Conservation (phyloP, 2,113 vertebrate genomes). For the Gopherus evgoodei region DNA sequence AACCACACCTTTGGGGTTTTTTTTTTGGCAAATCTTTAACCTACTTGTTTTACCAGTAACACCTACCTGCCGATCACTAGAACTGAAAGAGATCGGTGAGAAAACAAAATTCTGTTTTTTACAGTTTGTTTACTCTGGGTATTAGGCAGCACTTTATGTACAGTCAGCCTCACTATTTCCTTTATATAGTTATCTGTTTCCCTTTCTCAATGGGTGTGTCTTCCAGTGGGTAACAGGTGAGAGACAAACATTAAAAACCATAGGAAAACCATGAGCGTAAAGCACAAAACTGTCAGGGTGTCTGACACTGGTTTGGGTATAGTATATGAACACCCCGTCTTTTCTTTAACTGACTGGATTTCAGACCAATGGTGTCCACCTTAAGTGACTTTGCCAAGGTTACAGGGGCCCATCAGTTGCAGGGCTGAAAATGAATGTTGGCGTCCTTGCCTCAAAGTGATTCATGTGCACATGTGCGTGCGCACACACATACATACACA, state of each 20-base stretch:
- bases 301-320: neutral
- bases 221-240: neutral
- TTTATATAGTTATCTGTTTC: neutral
- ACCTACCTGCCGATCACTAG: neutral
- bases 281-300: neutral
- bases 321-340: neutral
- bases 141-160: neutral
- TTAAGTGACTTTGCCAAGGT: neutral
- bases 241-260: neutral
- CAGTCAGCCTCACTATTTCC: neutral
- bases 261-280: neutral
- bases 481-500: neutral
- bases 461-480: neutral
- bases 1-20: fast-evolving
- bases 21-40: neutral
- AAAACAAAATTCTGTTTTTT: neutral
- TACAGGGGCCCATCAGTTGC: neutral
- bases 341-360: neutral
- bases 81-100: neutral
- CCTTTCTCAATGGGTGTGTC: neutral
- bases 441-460: neutral
- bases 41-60: neutral
- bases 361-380: neutral
- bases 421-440: neutral
- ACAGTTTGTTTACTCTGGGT: neutral